Conservation (phyloP, 2,888 invertebrate genomes). For the Arctia plantaginis region DNA sequence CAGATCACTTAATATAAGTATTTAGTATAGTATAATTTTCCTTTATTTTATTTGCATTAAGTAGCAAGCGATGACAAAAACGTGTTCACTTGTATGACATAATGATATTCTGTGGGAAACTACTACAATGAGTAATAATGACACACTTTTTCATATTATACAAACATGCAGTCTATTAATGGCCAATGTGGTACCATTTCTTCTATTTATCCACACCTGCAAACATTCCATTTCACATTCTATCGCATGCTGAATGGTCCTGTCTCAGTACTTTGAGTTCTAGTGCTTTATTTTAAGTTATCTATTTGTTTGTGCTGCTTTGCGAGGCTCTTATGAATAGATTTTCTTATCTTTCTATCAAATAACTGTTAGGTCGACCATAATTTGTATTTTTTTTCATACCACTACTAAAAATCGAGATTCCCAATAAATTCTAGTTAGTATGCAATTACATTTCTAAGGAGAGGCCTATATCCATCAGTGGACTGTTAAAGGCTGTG, state of each 20-base stretch:
- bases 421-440: no score
- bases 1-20: not conserved
- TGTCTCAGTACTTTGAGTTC: not conserved
- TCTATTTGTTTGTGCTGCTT: not conserved
- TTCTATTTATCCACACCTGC: not conserved
- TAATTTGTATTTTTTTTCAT: no score
- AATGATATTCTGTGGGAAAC: slow-evolving; percentile 43
- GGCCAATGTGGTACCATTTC: slow-evolving; percentile 1
- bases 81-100: slow-evolving; percentile 29
- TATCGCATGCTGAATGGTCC: no score
- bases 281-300: not conserved
- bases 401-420: no score
- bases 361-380: no score
- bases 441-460: no score
- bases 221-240: not conserved
- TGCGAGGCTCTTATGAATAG: not conserved
- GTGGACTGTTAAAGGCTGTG: no score
- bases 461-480: no score
- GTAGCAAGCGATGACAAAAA: slow-evolving; percentile 25
- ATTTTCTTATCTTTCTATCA: not conserved
- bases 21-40: slow-evolving; percentile 6
- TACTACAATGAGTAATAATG: slow-evolving; percentile 42
- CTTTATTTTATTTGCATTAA: slow-evolving; percentile 23
- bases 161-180: slow-evolving; percentile 19
- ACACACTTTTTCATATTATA: slow-evolving; percentile 31